Percentiles rank a stretch among this genome's conserved stretches.
phyloP scores from a whole-genome alignment of 2,113 vertebrate species.

The Gopherus flavomarginatus region DNA sequence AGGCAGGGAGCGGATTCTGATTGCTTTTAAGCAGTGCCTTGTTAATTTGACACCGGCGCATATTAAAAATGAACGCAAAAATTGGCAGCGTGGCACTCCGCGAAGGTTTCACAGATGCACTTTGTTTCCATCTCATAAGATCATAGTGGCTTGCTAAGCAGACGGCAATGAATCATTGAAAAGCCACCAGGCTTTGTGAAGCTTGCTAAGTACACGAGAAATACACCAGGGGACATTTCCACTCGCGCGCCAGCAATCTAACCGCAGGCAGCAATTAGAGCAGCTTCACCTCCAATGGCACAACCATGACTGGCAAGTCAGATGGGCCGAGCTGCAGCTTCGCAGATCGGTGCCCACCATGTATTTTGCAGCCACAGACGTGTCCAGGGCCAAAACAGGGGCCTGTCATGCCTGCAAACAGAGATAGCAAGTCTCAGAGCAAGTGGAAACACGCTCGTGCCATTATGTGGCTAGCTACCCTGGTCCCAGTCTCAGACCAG shows the following conservation, averaged over 20 bases:
- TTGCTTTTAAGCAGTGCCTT: constrained; percentile 64
- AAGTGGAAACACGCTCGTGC: not conserved
- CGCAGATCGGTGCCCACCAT: not conserved
- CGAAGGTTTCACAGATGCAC: constrained; percentile 50
- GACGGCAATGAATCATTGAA: not conserved
- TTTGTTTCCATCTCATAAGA: constrained; percentile 70
- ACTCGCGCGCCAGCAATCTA: not conserved
- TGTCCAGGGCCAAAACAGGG: not conserved
- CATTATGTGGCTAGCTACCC: not conserved
- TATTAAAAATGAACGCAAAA: constrained; percentile 68
- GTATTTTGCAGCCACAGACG: too few species aligned
- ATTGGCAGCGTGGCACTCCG: constrained; percentile 62
- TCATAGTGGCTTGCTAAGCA: constrained; percentile 52
- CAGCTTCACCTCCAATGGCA: not conserved
- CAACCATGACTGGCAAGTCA: not conserved
- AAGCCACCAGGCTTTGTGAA: constrained; percentile 21
- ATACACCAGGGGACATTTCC: fast-evolving
- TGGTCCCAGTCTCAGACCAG: not conserved
- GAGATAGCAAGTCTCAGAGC: not conserved
- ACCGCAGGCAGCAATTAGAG: not conserved
- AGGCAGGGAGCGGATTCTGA: constrained; percentile 63
- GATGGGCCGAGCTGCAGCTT: not conserved
- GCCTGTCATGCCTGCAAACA: not conserved
- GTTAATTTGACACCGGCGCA: constrained; percentile 69
- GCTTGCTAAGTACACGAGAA: fast-evolving